These are phyloP conservation scores for Athene cunicularia DNA, from an alignment of 2,113 vertebrate genomes.

Conservation along the genomic window DNA sequence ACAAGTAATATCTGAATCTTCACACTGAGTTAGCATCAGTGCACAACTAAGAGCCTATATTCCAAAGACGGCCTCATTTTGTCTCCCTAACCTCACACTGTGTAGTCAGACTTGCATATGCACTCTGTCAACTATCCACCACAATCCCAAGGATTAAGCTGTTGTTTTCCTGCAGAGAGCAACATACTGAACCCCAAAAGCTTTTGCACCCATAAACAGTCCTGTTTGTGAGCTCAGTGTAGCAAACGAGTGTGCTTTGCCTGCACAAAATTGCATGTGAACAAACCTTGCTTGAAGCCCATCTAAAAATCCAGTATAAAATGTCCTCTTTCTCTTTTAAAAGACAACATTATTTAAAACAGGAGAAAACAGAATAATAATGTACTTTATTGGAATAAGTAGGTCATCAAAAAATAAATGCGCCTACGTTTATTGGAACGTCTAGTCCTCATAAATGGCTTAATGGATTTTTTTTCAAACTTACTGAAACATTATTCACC, in stretches of 20 bases:
- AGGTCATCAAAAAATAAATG: constrained; percentile 72
- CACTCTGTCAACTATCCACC: neutral
- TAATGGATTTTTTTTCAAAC: constrained; percentile 73
- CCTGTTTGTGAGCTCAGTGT: neutral
- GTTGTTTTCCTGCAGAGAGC: neutral
- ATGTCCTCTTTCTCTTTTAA: constrained; percentile 36
- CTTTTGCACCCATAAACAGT: neutral
- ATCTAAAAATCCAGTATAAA: constrained; percentile 37
- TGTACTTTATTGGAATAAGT: constrained; percentile 67
- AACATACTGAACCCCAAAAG: neutral
- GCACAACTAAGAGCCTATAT: neutral
- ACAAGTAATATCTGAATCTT: neutral
- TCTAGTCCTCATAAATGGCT: constrained; percentile 67
- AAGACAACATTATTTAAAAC: constrained; percentile 59
- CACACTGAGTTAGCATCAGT: neutral
- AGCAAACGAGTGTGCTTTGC: neutral
- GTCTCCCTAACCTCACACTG: neutral
- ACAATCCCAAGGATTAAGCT: neutral
- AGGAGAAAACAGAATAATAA: constrained; percentile 65
- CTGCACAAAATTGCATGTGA: neutral
- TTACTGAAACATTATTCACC: constrained; percentile 70
- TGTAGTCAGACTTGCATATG: neutral
- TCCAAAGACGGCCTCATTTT: neutral
- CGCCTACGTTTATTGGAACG: constrained; percentile 55
- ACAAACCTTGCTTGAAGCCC: neutral